A percentile compares a stretch with the other conserved stretches of the same genome.
Evolutionary conservation across 2,888 invertebrate species (phyloP).

Genomic region (Coelinius sp.): DNA sequence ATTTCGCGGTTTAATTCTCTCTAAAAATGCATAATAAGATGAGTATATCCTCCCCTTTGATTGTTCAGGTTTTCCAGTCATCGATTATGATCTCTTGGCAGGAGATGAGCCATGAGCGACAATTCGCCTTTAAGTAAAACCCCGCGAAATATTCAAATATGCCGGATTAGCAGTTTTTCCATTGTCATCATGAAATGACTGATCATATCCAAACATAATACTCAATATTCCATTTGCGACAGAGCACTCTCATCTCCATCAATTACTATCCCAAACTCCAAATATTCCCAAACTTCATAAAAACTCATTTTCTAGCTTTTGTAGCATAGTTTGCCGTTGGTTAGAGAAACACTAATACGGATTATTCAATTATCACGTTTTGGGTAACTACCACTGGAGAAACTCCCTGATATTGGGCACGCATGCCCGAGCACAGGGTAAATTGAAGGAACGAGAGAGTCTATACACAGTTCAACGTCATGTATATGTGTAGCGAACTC

Average conservation of each 20-base stretch:
- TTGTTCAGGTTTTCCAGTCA: too few relatives aligned
- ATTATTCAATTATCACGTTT: slow-evolving; percentile 37
- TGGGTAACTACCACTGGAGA: slow-evolving; percentile 18
- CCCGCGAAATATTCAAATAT: background rate
- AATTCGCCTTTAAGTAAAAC: background rate
- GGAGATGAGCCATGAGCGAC: too few relatives aligned
- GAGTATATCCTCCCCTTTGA: too few relatives aligned
- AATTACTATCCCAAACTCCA: background rate
- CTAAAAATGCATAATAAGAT: too few relatives aligned
- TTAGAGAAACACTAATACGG: slow-evolving; percentile 14
- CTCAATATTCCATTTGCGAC: background rate
- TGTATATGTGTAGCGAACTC: background rate
- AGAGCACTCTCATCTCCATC: background rate
- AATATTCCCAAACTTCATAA: background rate
- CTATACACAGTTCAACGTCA: slow-evolving; percentile 6
- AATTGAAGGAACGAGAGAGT: slow-evolving; percentile 23
- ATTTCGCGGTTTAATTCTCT: too few relatives aligned
- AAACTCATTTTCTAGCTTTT: background rate
- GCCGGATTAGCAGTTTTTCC: background rate
- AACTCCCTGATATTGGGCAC: slow-evolving; percentile 21
- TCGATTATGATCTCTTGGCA: background rate
- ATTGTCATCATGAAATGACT: too few relatives aligned
- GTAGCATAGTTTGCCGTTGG: slow-evolving; percentile 11
- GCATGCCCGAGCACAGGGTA: slow-evolving; percentile 24
- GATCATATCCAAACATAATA: too few relatives aligned